These are phyloP conservation scores for Melanophora roralis DNA, from an alignment of 2,888 invertebrate species.

Conservation along the genomic window DNA sequence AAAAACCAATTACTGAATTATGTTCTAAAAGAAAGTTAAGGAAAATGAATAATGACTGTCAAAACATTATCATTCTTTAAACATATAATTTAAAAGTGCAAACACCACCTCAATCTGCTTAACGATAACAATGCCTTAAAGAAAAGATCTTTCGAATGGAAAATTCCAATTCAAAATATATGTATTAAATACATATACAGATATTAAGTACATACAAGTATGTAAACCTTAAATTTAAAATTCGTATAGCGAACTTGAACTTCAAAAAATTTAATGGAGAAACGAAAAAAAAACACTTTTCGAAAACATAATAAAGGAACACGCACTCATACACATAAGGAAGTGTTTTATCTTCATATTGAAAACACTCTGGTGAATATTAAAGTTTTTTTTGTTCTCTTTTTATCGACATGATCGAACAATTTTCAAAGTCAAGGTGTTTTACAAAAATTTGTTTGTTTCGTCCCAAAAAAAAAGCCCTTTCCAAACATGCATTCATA, in stretches of 20 bases:
- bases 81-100: no score
- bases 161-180: no score
- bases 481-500: background rate
- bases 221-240: constrained; percentile 64
- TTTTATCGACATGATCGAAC: background rate
- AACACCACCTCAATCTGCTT: no score
- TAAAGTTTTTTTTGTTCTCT: background rate
- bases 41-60: no score
- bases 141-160: no score
- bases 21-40: no score
- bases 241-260: constrained; percentile 71
- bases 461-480: constrained; percentile 59
- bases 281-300: no score
- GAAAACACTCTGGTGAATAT: background rate
- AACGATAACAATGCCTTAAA: no score
- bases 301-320: background rate
- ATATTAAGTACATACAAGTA: no score
- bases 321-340: constrained; percentile 11
- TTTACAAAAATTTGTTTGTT: background rate
- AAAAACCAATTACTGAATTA: no score
- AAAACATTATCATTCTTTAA: no score
- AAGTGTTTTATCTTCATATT: background rate
- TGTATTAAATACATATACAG: no score
- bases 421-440: constrained; percentile 58
- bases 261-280: constrained; percentile 62